Evolutionary conservation across 2,113 vertebrate genomes (phyloP).

Genomic region (Neopipo cinnamomea): DNA sequence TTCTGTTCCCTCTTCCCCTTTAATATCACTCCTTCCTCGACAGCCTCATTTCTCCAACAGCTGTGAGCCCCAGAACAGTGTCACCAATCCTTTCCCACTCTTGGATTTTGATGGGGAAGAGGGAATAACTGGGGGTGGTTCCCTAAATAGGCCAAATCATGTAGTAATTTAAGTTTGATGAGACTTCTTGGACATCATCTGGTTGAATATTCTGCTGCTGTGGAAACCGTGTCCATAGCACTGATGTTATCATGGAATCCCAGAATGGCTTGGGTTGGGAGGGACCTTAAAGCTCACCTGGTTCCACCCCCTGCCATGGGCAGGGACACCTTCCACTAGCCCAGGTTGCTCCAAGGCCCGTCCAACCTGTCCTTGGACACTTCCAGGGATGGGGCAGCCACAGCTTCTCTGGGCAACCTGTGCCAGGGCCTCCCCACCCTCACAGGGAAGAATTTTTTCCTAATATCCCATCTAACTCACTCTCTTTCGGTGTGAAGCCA

Average conservation of each 20-base stretch:
- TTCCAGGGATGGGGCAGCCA: not conserved
- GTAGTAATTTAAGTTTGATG: not conserved
- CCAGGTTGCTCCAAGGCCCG: fast-evolving
- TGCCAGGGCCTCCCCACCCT: not conserved
- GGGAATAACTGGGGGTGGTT: not conserved
- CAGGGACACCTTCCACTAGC: not conserved
- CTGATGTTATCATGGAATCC: fast-evolving
- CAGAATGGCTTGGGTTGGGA: not conserved
- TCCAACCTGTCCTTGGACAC: not conserved
- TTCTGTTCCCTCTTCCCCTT: not conserved
- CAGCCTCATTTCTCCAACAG: not conserved
- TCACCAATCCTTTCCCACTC: fast-evolving
- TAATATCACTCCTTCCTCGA: not conserved
- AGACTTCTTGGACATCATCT: not conserved
- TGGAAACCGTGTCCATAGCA: fast-evolving
- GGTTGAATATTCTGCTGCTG: not conserved
- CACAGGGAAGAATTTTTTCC: not conserved
- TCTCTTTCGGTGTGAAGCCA: not conserved
- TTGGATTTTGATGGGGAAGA: not conserved
- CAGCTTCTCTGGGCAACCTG: fast-evolving
- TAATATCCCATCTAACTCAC: not conserved
- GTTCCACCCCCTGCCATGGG: not conserved
- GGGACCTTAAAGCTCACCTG: not conserved
- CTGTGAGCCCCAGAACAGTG: not conserved
- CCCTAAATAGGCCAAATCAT: not conserved